These are phyloP conservation scores for Irena cyanogastra DNA, from an alignment of 2,113 vertebrate genomes.

Conservation along the genomic window DNA sequence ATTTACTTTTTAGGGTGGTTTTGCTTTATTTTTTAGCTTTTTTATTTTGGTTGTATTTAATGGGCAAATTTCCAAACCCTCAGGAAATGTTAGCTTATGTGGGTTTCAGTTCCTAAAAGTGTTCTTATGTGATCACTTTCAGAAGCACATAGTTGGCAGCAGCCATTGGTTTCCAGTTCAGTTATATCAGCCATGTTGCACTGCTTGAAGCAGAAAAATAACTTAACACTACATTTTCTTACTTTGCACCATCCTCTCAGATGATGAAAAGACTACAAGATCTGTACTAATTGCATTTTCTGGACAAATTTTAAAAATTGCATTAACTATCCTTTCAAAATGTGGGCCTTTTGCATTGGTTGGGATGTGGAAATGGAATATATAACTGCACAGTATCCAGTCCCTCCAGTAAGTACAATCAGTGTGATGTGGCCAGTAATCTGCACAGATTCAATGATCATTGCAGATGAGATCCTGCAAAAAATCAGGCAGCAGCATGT, in stretches of 20 bases:
- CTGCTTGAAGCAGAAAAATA: neutral
- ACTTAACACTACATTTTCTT: neutral
- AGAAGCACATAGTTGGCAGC: neutral
- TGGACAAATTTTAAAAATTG: neutral
- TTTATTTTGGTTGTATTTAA: neutral
- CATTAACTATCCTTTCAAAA: neutral
- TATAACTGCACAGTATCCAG: neutral
- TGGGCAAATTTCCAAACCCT: neutral
- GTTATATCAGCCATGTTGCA: neutral
- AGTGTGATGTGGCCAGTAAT: neutral
- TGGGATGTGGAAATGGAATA: neutral
- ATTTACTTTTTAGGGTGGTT: neutral
- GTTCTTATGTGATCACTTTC: neutral
- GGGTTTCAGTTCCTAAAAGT: slow-evolving; percentile 5
- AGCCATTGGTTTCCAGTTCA: neutral
- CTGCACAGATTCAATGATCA: neutral
- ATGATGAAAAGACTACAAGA: neutral
- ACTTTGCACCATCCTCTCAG: neutral
- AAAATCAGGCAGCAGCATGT: neutral
- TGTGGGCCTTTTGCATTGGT: neutral
- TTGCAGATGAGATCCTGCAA: neutral
- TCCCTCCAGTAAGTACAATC: neutral
- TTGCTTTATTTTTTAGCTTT: neutral
- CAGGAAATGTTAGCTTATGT: neutral
- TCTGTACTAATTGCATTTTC: neutral